Evolutionary conservation across 2,797 vertebrate genomes (phyloP).

Genomic region (Scleropages formosus): DNA sequence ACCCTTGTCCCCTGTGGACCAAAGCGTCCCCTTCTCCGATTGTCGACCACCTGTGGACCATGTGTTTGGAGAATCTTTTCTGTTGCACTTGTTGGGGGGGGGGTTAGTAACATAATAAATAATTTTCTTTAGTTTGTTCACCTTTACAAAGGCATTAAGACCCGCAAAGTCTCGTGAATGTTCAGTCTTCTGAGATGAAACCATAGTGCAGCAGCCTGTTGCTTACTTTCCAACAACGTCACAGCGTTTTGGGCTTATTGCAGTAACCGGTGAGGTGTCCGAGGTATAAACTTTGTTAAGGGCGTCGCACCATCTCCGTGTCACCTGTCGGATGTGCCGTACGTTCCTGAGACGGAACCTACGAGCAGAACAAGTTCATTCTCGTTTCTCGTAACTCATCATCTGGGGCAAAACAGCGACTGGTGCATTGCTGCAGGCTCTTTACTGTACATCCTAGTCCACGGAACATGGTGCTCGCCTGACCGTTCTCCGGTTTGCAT

Average conservation of each 20-base stretch:
- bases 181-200: background rate
- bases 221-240: background rate
- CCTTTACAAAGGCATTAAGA: background rate
- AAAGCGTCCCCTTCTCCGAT: background rate
- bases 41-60: background rate
- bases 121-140: background rate
- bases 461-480: background rate
- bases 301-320: background rate
- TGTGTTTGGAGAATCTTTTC: background rate
- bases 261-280: background rate
- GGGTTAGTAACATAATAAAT: background rate
- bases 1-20: background rate
- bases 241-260: background rate
- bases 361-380: too few relatives aligned
- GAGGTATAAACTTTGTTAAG: conserved; percentile 11
- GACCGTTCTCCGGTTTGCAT: background rate
- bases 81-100: background rate
- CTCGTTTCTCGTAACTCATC: too few relatives aligned
- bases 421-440: too few relatives aligned
- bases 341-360: background rate
- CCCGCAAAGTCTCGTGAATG: conserved; percentile 11
- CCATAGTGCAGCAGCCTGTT: background rate
- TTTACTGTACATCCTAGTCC: background rate
- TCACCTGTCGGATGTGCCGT: background rate
- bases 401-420: too few relatives aligned